A percentile compares a stretch with the other conserved stretches of the same genome.
phyloP scores from a whole-genome alignment of 1,140 invertebrate species.

The Cotesia vestalis region DNA sequence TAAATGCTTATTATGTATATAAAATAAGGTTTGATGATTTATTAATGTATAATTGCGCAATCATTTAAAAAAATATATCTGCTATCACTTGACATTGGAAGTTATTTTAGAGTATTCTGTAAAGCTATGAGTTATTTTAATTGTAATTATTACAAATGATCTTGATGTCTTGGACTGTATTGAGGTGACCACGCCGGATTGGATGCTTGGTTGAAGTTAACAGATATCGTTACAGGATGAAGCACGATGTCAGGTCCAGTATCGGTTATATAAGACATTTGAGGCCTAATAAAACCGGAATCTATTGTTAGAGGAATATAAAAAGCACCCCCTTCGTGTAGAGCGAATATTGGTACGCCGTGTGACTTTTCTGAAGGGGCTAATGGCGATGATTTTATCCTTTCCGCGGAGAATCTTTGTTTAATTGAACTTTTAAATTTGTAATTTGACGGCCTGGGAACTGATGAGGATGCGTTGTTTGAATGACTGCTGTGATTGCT shows the following conservation, averaged over 20 bases:
- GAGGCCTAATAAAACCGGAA: slow-evolving; percentile 76
- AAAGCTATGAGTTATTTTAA: too few species aligned
- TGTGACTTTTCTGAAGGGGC: slow-evolving; percentile 54
- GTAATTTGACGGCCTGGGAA: slow-evolving; percentile 71
- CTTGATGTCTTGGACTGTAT: slow-evolving; percentile 53
- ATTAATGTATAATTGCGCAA: too few species aligned
- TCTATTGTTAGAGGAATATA: slow-evolving; percentile 92
- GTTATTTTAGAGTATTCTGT: neutral
- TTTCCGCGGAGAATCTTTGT: slow-evolving; percentile 75
- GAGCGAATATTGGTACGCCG: slow-evolving; percentile 79
- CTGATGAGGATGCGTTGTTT: slow-evolving; percentile 44
- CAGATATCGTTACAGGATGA: slow-evolving; percentile 91
- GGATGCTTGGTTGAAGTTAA: slow-evolving; percentile 74
- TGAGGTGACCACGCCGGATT: slow-evolving; percentile 54
- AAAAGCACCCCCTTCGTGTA: slow-evolving; percentile 87
- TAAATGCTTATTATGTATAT: too few species aligned
- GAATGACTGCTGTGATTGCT: slow-evolving; percentile 62
- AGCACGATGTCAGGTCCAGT: slow-evolving; percentile 73
- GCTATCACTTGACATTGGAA: too few species aligned
- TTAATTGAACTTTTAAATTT: slow-evolving; percentile 97
- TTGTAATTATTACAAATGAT: slow-evolving; percentile 42
- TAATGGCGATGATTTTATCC: slow-evolving; percentile 60
- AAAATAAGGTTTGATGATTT: too few species aligned
- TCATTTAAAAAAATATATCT: too few species aligned
- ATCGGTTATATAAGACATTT: slow-evolving; percentile 69